Base-by-base conservation (phyloP, 2,113 vertebrate genomes). In the Tiliqua scincoides region DNA sequence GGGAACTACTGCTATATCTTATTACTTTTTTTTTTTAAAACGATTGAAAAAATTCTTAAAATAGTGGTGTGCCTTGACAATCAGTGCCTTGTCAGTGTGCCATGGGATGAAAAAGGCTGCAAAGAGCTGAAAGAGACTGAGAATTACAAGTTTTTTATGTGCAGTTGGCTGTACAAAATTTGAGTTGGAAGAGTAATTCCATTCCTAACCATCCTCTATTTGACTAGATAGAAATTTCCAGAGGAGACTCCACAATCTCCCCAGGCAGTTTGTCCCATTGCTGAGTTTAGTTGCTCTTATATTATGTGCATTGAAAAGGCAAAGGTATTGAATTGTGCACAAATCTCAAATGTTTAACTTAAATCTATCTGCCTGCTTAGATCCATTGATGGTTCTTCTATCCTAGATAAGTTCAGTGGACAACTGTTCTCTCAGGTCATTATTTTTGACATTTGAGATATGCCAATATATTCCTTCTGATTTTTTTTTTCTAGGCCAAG, bases 141-240 rank as follows among this genome's bases (percentile, higher is more conserved):
- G n/a, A n/a, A 70, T n/a, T 32, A 70, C 11, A 70, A 70, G 67
- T 35, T 70, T 5, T 32, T 30, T n/a, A 70, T 32, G n/a, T n/a
- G 67, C n/a, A 32, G 15, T n/a, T 70, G 14, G 30, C 14, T 14
- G 32, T n/a, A 85, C 67, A 70, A 70, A 89, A n/a, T 0, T 80
- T 70, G 8, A 82, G 63, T 1, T 57, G 35, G 2, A 87, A 82
- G 75, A 68, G 5, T 0, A 79, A 23, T 71, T 68, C 75, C 75
- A 25, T 78, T 85, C 1, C 9, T 86, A 2, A 48, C 87, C 83
- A n/a, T 1, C 1, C 35, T 78, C 0, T 75, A 9, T 14, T 67
- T n/a, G n/a, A 87, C 15, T 43, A 79, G 80, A n/a, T 85, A 32
- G 52, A 48, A 79, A 83, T 77, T 32, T 78, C 27, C 48, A 78